phyloP scores from a whole-genome alignment of 2,113 vertebrate species.

The Gulo gulo region DNA sequence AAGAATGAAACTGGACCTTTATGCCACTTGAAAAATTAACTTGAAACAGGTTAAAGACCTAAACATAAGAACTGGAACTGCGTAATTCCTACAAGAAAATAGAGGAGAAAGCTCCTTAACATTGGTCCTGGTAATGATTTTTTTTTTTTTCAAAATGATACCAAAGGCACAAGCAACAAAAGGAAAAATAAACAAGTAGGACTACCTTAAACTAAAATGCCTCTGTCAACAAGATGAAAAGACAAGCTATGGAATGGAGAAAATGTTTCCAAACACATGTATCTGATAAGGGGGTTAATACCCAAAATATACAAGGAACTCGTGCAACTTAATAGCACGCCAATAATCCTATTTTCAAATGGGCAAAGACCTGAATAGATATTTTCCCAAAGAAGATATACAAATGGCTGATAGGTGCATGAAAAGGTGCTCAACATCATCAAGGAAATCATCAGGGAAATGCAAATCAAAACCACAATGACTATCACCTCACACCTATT shows the following conservation, averaged over 20 bases:
- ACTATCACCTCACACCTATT: not conserved
- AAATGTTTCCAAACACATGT: not conserved
- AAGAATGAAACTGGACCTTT: not conserved
- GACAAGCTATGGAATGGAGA: not conserved
- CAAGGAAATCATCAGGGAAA: not conserved
- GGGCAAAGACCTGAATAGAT: not conserved
- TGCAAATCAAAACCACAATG: not conserved
- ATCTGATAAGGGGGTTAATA: not conserved
- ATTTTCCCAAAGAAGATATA: not conserved
- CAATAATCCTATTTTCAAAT: not conserved
- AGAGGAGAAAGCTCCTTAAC: not conserved
- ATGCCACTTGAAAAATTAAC: not conserved
- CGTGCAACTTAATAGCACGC: not conserved
- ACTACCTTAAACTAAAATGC: not conserved
- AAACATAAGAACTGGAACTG: not conserved
- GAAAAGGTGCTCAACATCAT: not conserved
- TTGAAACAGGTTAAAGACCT: not conserved
- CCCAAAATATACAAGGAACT: not conserved
- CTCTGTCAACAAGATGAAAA: not conserved
- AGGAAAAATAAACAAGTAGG: not conserved
- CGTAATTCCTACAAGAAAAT: not conserved
- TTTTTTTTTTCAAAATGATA: not conserved
- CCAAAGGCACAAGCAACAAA: not conserved
- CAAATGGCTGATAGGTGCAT: not conserved
- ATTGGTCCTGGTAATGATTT: not conserved